Evolutionary conservation across 2,797 vertebrate species (phyloP), one percentile per base, ranked within the genome.

Genomic region (Scomberomorus guttatus): DNA sequence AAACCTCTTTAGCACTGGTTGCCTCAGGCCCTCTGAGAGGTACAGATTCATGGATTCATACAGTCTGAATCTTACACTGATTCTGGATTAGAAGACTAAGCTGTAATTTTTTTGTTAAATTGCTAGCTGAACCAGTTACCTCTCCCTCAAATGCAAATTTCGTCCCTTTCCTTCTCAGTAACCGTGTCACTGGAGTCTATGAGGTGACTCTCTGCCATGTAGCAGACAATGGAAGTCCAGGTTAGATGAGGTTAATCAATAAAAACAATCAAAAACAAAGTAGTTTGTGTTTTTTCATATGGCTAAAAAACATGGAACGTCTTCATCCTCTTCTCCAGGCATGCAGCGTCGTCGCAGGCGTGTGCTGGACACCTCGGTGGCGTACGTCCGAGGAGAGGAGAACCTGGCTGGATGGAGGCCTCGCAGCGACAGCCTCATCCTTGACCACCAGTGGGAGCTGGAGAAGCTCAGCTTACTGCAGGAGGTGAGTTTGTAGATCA

Each of bases 371-470:
- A 99, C 98, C 6, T 99, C 98, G 0, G 98, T 99, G 82, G 98
- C 98, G 15, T 99, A 99, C 0, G 98, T 99, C 27, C 91, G 98
- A 1, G 98, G 98, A 0, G 98, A 99, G 87, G 98, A 99, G 94
- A 99, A 99, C 94, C 95, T 99, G 89, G 98, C 98, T 0, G 98
- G 98, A 5, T 99, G 98, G 98, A 95, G 98, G 81, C 98, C 98
- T 32, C 97, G 98, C 62, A 99, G 98, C 0, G 98, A 99, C 94
- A 99, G 98, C 86, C 97, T 99, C 72, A 99, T 99, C 84, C 95
- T 99, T 2, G 98, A 99, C 87, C 98, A 99, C 91, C 98, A 99
- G 83, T 99, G 98, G 98, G 98, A 99, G 91, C 93, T 99, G 92
- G 98, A 99, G 89, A 99, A 99, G 83, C 97, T 99, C 87, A 99